Percentiles rank a stretch among this genome's conserved stretches.
phyloP scores from a whole-genome alignment of 2,888 invertebrate species.

The Acleris holmiana region DNA sequence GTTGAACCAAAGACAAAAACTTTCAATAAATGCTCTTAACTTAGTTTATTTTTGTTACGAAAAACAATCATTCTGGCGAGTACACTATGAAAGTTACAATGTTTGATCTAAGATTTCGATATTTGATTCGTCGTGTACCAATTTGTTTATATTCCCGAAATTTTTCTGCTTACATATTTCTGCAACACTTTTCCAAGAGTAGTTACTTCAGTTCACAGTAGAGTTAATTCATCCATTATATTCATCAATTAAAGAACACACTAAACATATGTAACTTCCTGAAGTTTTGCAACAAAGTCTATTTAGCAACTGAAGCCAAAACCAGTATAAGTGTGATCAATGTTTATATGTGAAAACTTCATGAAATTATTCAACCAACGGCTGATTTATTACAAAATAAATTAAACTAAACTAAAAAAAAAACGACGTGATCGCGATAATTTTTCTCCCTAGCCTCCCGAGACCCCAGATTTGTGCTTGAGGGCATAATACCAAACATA shows the following conservation, averaged over 20 bases:
- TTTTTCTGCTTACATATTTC: constrained; percentile 20
- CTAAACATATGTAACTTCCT: constrained; percentile 20
- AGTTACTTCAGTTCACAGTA: constrained; percentile 36
- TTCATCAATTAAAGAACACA: constrained; percentile 15
- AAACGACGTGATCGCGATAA: too few relatives aligned
- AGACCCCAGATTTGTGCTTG: too few relatives aligned
- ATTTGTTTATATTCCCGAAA: background rate
- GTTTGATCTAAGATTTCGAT: too few relatives aligned
- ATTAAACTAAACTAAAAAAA: too few relatives aligned
- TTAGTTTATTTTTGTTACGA: too few relatives aligned
- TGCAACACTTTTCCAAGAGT: constrained; percentile 12
- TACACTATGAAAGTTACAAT: too few relatives aligned
- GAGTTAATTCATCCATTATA: constrained; percentile 42
- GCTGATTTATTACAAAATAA: constrained; percentile 44
- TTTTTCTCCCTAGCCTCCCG: too few relatives aligned
- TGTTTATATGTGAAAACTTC: constrained; percentile 40
- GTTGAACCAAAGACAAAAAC: too few relatives aligned
- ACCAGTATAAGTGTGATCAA: background rate
- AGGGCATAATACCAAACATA: too few relatives aligned
- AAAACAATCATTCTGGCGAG: too few relatives aligned
- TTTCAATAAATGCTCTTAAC: too few relatives aligned
- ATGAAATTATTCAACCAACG: constrained; percentile 43
- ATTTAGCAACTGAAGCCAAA: background rate
- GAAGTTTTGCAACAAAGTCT: constrained; percentile 11
- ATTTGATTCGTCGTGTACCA: too few relatives aligned